Evolutionary conservation across 2,113 vertebrate species (phyloP), one percentile per base, ranked within the genome.

Genomic region (Neoarius graeffei): DNA sequence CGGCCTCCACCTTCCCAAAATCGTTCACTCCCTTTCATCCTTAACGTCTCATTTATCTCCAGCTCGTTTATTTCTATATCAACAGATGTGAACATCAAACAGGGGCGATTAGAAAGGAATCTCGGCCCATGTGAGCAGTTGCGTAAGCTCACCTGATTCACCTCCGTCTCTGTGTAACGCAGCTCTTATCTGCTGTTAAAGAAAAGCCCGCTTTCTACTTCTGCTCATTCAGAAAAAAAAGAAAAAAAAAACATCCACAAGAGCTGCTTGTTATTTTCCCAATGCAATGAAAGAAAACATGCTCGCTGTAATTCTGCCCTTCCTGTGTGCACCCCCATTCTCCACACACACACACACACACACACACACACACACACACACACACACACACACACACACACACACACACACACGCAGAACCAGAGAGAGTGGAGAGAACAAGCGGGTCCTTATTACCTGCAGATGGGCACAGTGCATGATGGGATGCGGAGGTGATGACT

Each of bases 401-500:
- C 50, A 71, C 69, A 82, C 52, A 71, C 81, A 74, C 62, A n/a
- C 82, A 54, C 64, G 69, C 27, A 23, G 3, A 42, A 42, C 42
- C 69, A 71, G 13, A 42, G 62, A 56, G 69, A 50, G 81, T 1
- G 52, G 8, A 81, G 87, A 91, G 91, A 93, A 92, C 90, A 91
- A 89, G 84, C 69, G 67, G 77, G 85, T 64, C 91, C 91, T 89
- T 93, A 92, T 92, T 76, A 91, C 87, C 83, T 89, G 84, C 91
- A 89, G 90, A 87, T 87, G 83, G 88, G 69, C 86, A 83, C 20
- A 83, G 86, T 90, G 89, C 87, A 90, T 86, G 71, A 90, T 88
- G 87, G 87, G 86, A 89, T 86, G 85, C 50, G 57, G 77, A 87
- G 74, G 84, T 69, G 89, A 85, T 91, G 91, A 93, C 20, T 93